Conservation (phyloP, 2,113 vertebrate species). For the Pituophis catenifer region DNA sequence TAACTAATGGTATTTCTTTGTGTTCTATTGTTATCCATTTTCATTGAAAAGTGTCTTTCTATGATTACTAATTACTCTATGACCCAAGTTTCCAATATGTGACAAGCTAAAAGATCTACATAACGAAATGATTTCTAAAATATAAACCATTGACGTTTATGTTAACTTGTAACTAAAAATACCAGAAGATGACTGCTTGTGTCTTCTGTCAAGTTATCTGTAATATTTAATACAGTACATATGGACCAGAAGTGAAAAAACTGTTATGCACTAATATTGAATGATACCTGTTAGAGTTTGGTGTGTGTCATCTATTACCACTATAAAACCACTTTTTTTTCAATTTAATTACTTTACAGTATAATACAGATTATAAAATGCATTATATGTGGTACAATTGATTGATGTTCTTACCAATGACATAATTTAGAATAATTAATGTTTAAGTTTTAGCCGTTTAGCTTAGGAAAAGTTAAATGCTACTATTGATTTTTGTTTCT, state of each 20-base stretch:
- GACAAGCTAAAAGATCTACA: not conserved
- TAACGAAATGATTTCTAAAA: no score
- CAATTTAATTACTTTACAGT: not conserved
- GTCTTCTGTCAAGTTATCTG: no score
- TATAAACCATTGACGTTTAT: no score
- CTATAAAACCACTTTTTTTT: not conserved
- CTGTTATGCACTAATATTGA: no score
- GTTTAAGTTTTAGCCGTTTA: not conserved
- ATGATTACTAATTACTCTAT: not conserved
- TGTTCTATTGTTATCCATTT: not conserved
- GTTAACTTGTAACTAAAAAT: no score
- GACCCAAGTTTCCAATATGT: not conserved
- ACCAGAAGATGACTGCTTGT: no score
- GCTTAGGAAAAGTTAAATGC: not conserved
- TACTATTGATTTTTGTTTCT: not conserved
- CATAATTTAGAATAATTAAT: not conserved
- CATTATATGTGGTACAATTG: not conserved
- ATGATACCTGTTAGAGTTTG: no score
- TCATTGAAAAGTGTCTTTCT: not conserved
- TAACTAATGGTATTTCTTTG: not conserved
- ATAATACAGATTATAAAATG: not conserved
- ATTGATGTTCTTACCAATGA: not conserved
- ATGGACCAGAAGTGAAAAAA: no score
- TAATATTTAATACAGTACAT: no score
- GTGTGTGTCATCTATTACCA: not conserved